A percentile compares a stretch with the other conserved stretches of the same genome.
Conservation (phyloP, 2,113 vertebrate species). For the Lynx canadensis region DNA sequence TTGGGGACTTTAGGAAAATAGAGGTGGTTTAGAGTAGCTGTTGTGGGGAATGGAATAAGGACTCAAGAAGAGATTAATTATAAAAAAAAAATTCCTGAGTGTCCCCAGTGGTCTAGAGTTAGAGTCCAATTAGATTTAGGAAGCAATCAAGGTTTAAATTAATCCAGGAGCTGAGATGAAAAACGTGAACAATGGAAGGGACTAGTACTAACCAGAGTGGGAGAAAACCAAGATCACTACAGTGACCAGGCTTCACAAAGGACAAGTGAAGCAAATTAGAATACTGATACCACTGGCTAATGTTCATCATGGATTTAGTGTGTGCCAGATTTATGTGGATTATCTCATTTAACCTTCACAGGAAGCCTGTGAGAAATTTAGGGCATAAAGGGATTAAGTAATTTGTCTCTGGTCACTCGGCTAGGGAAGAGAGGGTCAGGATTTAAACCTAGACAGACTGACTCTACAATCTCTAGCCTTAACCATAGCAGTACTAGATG, state of each 20-base stretch:
- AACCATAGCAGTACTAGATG: not conserved
- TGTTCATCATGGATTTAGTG: not conserved
- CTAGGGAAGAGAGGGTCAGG: not conserved
- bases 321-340: not conserved
- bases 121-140: not conserved
- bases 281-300: not conserved
- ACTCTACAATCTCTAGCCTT: not conserved
- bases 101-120: not conserved
- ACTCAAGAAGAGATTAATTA: not conserved
- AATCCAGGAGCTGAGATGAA: not conserved
- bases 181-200: not conserved
- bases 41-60: not conserved
- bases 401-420: not conserved
- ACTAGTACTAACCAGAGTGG: not conserved
- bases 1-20: not conserved
- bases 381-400: not conserved
- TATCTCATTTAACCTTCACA: constrained; percentile 19
- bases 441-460: not conserved
- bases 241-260: not conserved
- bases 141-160: not conserved
- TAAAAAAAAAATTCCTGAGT: not conserved
- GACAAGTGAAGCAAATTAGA: not conserved
- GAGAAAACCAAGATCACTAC: not conserved
- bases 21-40: not conserved
- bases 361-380: not conserved